Conservation (phyloP, 2,113 vertebrate genomes). For the Protobothrops mucrosquamatus region DNA sequence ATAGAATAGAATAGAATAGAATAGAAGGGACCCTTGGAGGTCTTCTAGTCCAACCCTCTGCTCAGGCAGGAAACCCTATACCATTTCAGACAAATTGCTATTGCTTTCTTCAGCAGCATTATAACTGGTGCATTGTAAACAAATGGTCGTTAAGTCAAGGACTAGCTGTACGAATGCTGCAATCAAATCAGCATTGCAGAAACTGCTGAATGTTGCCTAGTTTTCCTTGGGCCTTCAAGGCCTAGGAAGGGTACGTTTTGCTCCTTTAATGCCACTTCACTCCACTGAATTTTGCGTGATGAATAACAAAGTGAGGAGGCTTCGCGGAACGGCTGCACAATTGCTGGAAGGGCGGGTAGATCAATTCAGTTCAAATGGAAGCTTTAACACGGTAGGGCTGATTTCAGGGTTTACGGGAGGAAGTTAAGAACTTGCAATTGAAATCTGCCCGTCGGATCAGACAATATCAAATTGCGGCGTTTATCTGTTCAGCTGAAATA, state of each 20-base stretch:
- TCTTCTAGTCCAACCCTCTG: too few species aligned
- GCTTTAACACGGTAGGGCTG: slow-evolving; percentile 31
- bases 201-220: too few species aligned
- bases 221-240: neutral
- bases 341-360: slow-evolving; percentile 51
- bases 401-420: slow-evolving; percentile 23
- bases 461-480: slow-evolving; percentile 39
- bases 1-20: too few species aligned
- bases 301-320: slow-evolving; percentile 24
- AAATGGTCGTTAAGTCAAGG: neutral
- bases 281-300: neutral
- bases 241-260: neutral
- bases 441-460: slow-evolving; percentile 29
- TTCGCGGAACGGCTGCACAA: neutral
- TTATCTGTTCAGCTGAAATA: slow-evolving; percentile 26
- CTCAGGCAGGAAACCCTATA: too few species aligned
- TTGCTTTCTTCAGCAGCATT: neutral
- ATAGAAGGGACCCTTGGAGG: too few species aligned
- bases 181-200: neutral
- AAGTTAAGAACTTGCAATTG: neutral
- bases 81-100: too few species aligned
- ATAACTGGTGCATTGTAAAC: neutral
- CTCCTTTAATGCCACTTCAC: neutral
- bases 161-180: neutral
- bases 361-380: slow-evolving; percentile 45